A percentile compares a stretch with the other conserved stretches of the same genome.
These are phyloP conservation scores for Papilio dardanus DNA, from an alignment of 1,140 invertebrate species.

Conservation along the genomic window DNA sequence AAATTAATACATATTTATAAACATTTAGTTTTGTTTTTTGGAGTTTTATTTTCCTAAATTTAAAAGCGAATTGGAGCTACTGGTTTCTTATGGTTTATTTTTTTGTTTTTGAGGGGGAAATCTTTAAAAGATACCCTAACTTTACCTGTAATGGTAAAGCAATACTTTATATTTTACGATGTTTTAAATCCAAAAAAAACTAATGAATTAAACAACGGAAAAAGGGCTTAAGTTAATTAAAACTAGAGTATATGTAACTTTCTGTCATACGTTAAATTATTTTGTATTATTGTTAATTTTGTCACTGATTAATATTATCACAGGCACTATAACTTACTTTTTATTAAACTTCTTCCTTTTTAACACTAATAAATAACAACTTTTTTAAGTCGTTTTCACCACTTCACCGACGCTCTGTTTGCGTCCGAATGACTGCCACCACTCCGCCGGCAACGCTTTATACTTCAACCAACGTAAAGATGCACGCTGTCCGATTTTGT, in stretches of 20 bases:
- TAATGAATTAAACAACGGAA: not conserved
- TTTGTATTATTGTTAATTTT: not conserved
- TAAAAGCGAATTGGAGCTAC: not conserved
- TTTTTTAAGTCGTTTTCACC: conserved; percentile 58
- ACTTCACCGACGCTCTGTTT: conserved; percentile 74
- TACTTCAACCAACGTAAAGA: conserved; percentile 78
- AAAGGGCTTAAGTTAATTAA: not conserved
- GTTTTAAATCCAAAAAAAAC: no score
- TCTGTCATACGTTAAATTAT: not conserved
- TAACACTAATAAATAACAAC: conserved; percentile 56
- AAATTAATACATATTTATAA: no score
- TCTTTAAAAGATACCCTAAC: no score
- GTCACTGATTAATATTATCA: conserved; percentile 25
- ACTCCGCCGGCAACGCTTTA: conserved; percentile 74
- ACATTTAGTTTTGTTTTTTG: not conserved
- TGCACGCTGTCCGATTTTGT: conserved; percentile 76
- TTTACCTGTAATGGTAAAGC: not conserved
- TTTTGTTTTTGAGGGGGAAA: no score
- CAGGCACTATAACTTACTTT: conserved; percentile 68
- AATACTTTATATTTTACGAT: not conserved
- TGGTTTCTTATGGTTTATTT: no score
- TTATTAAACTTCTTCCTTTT: conserved; percentile 59
- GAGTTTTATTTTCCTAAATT: not conserved
- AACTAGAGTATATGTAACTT: not conserved
- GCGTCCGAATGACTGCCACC: conserved; percentile 74